Conservation (phyloP, 2,113 vertebrate species). For the Proteles cristata region DNA sequence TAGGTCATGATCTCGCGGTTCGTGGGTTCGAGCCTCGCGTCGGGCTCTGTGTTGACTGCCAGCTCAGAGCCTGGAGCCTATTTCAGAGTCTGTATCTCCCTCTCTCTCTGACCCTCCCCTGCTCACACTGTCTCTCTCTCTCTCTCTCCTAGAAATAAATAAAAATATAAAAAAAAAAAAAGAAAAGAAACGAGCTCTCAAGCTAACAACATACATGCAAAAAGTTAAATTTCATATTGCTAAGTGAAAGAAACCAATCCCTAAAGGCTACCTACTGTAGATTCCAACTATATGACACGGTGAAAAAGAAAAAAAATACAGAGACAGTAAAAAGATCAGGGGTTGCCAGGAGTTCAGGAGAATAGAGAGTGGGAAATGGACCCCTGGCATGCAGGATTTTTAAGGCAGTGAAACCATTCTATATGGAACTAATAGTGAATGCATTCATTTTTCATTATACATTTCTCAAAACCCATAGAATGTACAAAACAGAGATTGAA, state of each 20-base stretch:
- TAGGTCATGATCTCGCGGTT: no score
- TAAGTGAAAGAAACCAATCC: background rate
- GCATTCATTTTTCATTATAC: background rate
- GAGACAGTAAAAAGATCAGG: background rate
- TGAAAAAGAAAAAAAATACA: background rate
- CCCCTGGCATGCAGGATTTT: background rate
- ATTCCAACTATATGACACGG: background rate
- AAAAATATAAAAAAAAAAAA: no score
- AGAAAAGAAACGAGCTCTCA: background rate
- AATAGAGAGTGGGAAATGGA: background rate
- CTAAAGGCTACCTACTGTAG: background rate
- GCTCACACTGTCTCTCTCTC: no score
- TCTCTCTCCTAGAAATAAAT: no score
- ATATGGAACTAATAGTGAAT: background rate
- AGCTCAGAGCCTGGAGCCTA: no score
- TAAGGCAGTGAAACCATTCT: background rate
- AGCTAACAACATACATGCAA: background rate
- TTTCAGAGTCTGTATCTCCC: no score
- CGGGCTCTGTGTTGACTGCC: no score
- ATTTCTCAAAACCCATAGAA: background rate
- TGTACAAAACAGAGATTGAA: background rate
- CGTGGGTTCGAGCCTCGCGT: no score
- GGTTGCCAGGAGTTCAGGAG: background rate
- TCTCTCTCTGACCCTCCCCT: no score
- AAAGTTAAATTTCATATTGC: background rate